Conservation (phyloP, 2,797 vertebrate species). For the Peromyscus nudipes region DNA sequence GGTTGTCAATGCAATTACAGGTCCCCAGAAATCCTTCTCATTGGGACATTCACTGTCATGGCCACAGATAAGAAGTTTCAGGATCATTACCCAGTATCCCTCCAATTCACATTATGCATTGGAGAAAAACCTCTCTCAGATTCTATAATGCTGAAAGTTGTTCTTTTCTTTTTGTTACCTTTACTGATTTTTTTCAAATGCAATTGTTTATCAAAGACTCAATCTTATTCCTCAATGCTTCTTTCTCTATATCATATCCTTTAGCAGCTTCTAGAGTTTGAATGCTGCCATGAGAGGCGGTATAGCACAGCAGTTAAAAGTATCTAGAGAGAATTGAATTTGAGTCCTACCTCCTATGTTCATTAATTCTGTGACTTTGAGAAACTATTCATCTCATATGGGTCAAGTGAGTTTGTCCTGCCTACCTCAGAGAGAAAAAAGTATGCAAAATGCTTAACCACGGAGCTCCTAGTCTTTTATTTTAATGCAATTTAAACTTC, state of each 20-base stretch:
- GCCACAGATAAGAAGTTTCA: not conserved
- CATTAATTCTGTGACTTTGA: conserved; percentile 6
- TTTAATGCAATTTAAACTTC: conserved; percentile 61
- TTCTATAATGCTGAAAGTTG: not conserved
- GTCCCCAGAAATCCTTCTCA: not conserved
- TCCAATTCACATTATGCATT: not conserved
- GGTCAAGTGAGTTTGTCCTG: not conserved
- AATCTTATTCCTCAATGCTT: not conserved
- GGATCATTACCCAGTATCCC: not conserved
- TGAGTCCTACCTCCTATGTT: not conserved
- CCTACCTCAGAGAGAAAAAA: not conserved
- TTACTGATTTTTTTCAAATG: not conserved
- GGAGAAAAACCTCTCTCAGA: not conserved
- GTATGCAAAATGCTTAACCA: not conserved
- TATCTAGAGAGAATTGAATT: not conserved
- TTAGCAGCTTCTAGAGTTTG: not conserved
- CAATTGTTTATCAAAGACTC: not conserved
- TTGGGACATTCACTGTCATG: not conserved
- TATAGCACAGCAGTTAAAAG: not conserved
- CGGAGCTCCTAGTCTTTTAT: conserved; percentile 25
- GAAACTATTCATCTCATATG: not conserved
- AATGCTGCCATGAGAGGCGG: not conserved
- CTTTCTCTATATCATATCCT: not conserved
- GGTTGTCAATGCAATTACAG: not conserved
- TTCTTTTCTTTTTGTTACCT: not conserved